These are phyloP conservation scores for Ornithoptera alexandrae DNA, from an alignment of 2,888 invertebrate genomes.

Conservation along the genomic window DNA sequence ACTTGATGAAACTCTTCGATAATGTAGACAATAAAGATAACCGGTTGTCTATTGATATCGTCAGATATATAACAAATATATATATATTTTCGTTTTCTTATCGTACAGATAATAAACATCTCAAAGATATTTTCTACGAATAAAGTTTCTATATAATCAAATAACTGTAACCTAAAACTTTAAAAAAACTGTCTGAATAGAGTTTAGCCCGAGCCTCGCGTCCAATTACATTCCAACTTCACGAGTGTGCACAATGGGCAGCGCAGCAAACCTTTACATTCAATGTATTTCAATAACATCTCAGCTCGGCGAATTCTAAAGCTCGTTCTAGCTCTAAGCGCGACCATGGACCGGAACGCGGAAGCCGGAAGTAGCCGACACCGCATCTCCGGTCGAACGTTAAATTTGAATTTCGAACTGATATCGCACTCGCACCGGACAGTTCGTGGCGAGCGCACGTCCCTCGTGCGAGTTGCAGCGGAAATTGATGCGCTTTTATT, in stretches of 20 bases:
- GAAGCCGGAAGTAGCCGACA: constrained; percentile 57
- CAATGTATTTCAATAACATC: constrained; percentile 4
- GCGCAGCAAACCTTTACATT: not conserved
- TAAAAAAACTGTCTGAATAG: not conserved
- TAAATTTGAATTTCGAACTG: constrained; percentile 75
- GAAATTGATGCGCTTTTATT: constrained; percentile 50
- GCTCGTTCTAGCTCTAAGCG: constrained; percentile 34
- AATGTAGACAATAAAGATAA: no score
- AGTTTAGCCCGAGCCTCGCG: not conserved
- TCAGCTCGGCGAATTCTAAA: constrained; percentile 13
- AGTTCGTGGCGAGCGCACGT: constrained; percentile 60
- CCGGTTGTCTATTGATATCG: no score
- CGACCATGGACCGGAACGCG: constrained; percentile 41
- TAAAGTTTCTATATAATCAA: no score
- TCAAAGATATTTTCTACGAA: no score
- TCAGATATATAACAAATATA: no score
- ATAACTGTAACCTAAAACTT: no score
- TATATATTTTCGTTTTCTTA: no score
- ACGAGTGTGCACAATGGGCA: not conserved
- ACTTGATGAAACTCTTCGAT: no score
- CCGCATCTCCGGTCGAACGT: constrained; percentile 72
- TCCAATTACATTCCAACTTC: not conserved
- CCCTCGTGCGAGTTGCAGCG: constrained; percentile 40
- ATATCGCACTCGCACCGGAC: constrained; percentile 60
- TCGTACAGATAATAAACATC: no score